Evolutionary conservation across 2,113 vertebrate species (phyloP).

Genomic region (Penelope pileata): DNA sequence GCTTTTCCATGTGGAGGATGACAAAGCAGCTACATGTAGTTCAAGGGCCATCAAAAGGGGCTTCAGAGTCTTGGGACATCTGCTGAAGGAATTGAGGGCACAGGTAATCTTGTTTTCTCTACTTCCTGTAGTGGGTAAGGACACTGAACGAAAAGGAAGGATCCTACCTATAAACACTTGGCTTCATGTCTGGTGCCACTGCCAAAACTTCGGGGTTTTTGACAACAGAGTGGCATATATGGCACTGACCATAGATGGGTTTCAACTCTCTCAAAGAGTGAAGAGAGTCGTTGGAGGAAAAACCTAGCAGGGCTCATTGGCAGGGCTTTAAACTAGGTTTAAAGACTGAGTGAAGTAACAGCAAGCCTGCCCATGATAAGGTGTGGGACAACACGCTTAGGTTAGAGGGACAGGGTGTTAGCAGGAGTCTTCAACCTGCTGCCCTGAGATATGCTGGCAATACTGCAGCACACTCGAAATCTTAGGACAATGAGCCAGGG

Average conservation of each 20-base stretch:
- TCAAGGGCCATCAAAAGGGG: not conserved
- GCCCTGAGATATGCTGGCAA: not conserved
- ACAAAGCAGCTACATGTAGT: not conserved
- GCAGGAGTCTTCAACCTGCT: not conserved
- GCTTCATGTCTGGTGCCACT: not conserved
- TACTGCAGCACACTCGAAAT: not conserved
- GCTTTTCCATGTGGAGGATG: not conserved
- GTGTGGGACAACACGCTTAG: too few species aligned
- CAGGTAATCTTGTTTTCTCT: not conserved
- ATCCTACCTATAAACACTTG: not conserved
- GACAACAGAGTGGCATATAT: not conserved
- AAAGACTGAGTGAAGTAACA: too few species aligned
- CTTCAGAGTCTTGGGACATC: not conserved
- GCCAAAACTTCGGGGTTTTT: not conserved
- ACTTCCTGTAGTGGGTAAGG: not conserved
- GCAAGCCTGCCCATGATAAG: too few species aligned
- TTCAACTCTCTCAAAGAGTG: not conserved
- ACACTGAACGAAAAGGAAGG: not conserved
- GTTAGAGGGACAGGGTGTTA: too few species aligned
- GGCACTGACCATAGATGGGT: not conserved
- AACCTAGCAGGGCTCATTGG: not conserved
- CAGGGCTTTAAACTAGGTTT: not conserved
- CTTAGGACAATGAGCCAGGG: too few species aligned
- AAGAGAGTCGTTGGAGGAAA: not conserved
- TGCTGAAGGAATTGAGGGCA: not conserved